Conservation (phyloP, 2,113 vertebrate genomes). For the Daubentonia madagascariensis region DNA sequence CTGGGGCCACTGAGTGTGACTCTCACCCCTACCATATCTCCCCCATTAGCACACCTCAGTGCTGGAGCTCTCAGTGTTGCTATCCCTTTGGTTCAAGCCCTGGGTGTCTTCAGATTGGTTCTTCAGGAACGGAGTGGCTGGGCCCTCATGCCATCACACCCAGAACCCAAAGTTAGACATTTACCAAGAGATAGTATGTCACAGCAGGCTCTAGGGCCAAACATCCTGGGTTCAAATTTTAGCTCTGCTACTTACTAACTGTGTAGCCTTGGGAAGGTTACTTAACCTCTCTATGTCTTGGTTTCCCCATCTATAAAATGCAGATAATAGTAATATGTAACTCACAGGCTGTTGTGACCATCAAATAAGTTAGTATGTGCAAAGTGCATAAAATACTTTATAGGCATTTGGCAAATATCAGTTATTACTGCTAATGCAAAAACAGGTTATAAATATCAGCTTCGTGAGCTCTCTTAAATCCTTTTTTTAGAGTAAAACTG, state of each 20-base stretch:
- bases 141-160: neutral
- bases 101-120: neutral
- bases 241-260: neutral
- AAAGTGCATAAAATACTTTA: neutral
- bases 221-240: neutral
- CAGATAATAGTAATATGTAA: neutral
- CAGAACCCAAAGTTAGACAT: neutral
- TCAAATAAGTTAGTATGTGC: neutral
- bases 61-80: neutral
- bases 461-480: neutral
- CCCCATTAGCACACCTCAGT: neutral
- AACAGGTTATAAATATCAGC: neutral
- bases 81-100: no score
- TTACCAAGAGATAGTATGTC: neutral
- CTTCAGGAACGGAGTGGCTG: neutral
- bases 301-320: neutral
- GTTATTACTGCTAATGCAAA: neutral
- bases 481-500: neutral
- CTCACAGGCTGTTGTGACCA: no score
- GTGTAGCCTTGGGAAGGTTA: neutral
- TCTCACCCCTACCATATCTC: neutral
- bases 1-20: neutral
- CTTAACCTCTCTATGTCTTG: neutral
- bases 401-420: neutral
- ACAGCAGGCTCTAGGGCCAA: neutral